A percentile compares a stretch with the other conserved stretches of the same genome.
These are phyloP conservation scores for Caenorhabditis wallacei DNA, from an alignment of 2,888 invertebrate species.

Conservation along the genomic window DNA sequence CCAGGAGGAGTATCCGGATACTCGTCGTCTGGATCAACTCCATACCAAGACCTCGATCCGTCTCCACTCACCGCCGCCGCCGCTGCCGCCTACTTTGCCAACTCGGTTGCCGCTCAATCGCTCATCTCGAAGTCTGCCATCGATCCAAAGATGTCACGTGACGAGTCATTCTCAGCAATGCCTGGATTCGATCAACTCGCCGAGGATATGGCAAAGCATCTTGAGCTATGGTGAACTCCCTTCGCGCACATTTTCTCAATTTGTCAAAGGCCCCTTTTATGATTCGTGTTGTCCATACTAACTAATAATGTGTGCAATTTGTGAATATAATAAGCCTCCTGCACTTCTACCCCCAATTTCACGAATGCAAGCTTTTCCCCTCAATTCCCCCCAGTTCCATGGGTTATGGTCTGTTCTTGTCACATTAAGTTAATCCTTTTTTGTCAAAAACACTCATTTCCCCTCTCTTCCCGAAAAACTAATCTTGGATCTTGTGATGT, in stretches of 20 bases:
- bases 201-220: slow-evolving; percentile 73
- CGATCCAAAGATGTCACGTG: slow-evolving; percentile 27
- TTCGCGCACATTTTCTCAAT: slow-evolving; percentile 20
- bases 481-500: slow-evolving; percentile 47
- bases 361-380: background rate
- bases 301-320: slow-evolving; percentile 57
- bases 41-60: slow-evolving; percentile 40
- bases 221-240: slow-evolving; percentile 69
- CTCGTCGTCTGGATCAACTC: slow-evolving; percentile 52
- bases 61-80: slow-evolving; percentile 41
- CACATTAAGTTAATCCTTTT: slow-evolving; percentile 15
- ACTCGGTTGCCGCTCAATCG: slow-evolving; percentile 17
- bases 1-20: slow-evolving; percentile 50
- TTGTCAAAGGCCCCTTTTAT: slow-evolving; percentile 8
- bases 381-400: background rate
- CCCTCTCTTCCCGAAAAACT: slow-evolving; percentile 27
- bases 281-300: slow-evolving; percentile 40
- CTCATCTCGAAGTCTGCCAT: slow-evolving; percentile 11
- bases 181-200: slow-evolving; percentile 70
- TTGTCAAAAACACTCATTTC: background rate
- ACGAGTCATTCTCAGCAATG: slow-evolving; percentile 50
- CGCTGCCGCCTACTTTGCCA: slow-evolving; percentile 29
- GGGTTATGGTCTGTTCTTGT: slow-evolving; percentile 31
- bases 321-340: slow-evolving; percentile 55
- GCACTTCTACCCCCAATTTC: background rate